Base-by-base conservation (phyloP, 2,797 vertebrate species). In the Syncerus caffer region DNA sequence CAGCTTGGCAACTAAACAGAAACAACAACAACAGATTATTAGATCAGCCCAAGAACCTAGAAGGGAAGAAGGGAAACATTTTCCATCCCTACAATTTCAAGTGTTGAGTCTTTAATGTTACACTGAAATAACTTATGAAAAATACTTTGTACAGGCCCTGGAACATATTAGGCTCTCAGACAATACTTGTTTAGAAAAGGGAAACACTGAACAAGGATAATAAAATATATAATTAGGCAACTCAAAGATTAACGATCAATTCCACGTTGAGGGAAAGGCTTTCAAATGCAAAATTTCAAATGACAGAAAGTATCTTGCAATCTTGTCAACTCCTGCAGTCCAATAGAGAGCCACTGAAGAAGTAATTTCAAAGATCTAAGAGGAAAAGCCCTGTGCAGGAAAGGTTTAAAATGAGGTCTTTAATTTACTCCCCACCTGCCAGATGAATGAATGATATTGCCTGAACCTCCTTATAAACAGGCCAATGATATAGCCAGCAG, bases 81-180 rank as follows among this genome's bases (percentile, higher is more conserved):
- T 79, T 79, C 47, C 78, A 50, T 50, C 47, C 76, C 45, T 79
- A 51, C 16, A 19, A 51, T 79, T 79, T 79, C 42, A 84, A 96
- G 55, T 89, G 5, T 90, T 97, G 55, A 97, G 71, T 96, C 78
- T 91, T 85, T 53, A 94, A 71, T 92, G 96, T 96, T 78, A 96
- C 76, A 57, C 21, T 90, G 50, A 89, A 90, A 58, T 86, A 64
- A 87, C 42, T 96, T 95, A 50, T 79, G 31, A 89, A 94, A 95
- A 96, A n/a, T 89, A 67, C 34, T 95, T 95, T 57, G 31, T 62
- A 67, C 71, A 80, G 13, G 31, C 23, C 27, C 23, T 95, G 58
- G 15, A 96, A 95, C 42, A 87, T n/a, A 76, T 89, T n/a, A 92
- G 53, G 23, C 34, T 93, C 89, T 93, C 74, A 89, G 78, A 67